phyloP scores from a whole-genome alignment of 2,113 vertebrate species.

The Syrrhaptes paradoxus region DNA sequence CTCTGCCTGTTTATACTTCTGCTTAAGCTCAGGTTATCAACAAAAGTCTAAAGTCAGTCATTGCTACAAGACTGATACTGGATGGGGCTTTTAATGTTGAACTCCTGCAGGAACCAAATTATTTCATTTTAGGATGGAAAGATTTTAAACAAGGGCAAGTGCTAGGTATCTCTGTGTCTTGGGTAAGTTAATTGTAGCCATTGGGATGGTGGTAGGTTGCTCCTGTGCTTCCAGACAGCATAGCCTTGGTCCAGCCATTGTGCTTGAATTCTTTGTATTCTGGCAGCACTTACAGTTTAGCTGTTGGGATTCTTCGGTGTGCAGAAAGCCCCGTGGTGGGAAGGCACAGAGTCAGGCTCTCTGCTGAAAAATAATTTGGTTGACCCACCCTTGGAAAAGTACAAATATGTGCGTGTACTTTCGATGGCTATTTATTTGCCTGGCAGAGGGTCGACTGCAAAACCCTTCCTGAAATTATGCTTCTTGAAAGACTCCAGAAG shows the following conservation, averaged over 20 bases:
- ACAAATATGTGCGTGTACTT: background rate
- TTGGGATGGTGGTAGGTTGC: background rate
- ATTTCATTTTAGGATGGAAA: background rate
- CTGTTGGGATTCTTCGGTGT: background rate
- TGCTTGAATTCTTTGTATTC: background rate
- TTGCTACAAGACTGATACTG: background rate
- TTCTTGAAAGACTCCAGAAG: background rate
- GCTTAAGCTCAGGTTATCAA: background rate
- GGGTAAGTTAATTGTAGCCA: background rate
- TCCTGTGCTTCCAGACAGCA: background rate
- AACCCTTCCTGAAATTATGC: background rate
- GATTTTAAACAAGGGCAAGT: background rate
- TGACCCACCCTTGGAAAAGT: background rate
- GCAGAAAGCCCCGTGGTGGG: background rate
- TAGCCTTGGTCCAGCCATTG: background rate
- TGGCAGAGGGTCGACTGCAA: background rate
- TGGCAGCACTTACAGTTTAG: background rate
- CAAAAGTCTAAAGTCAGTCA: background rate
- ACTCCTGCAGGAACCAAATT: background rate
- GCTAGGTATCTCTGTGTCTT: background rate
- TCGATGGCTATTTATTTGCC: background rate
- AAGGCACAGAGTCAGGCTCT: background rate
- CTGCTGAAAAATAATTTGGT: background rate
- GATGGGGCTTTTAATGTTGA: background rate
- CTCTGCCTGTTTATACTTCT: background rate